Conservation (phyloP, 2,113 vertebrate species). For the Myiopsitta monachus region DNA sequence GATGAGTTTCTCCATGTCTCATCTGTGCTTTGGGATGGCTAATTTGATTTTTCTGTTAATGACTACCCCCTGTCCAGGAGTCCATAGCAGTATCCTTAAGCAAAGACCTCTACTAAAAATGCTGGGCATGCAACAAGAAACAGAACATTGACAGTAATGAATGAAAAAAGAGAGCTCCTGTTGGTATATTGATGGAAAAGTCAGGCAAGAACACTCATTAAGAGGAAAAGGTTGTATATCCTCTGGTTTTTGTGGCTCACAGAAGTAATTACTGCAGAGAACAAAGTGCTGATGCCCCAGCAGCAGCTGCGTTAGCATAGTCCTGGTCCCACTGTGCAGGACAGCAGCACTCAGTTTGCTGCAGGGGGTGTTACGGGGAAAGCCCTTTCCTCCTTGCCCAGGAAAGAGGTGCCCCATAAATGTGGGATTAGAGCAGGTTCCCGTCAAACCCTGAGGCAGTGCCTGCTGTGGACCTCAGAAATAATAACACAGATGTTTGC, state of each 20-base stretch:
- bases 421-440: not conserved
- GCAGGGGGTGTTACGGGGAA: not conserved
- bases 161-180: not conserved
- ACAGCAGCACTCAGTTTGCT: not conserved
- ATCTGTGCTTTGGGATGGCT: not conserved
- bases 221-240: not conserved
- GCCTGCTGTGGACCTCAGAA: not conserved
- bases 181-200: not conserved
- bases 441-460: fast-evolving
- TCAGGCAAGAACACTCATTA: not conserved
- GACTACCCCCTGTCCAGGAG: not conserved
- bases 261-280: not conserved
- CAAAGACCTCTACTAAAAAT: not conserved
- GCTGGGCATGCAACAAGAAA: not conserved
- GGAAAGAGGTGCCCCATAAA: not conserved
- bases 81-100: not conserved
- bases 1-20: not conserved
- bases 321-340: not conserved
- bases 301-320: not conserved
- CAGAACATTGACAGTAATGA: not conserved
- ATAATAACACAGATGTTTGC: no score
- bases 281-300: not conserved
- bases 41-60: not conserved
- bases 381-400: not conserved
- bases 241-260: not conserved